phyloP scores from a whole-genome alignment of 2,797 vertebrate genomes.

The Coregonus ussuriensis region DNA sequence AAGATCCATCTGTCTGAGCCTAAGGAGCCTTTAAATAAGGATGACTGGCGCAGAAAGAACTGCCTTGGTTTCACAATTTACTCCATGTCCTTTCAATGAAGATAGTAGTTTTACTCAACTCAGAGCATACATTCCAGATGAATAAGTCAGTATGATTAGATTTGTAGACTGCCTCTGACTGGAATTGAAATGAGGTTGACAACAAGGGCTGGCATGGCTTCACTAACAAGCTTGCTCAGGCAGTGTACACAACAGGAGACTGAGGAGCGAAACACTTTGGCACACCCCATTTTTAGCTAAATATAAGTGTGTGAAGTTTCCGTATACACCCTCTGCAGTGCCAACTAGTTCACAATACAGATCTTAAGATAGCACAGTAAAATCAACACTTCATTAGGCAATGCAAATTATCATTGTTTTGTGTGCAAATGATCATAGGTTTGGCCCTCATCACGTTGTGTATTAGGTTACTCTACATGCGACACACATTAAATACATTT shows the following conservation, averaged over 20 bases:
- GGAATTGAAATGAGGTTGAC: constrained; percentile 19
- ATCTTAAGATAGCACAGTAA: not conserved
- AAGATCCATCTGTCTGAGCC: not conserved
- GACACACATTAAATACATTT: too few relatives aligned
- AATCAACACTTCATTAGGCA: not conserved
- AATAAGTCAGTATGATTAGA: constrained; percentile 24
- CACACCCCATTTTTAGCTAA: not conserved
- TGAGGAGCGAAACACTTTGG: constrained; percentile 4
- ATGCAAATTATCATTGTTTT: not conserved
- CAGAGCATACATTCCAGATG: constrained; percentile 29
- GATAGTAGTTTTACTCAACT: constrained; percentile 29
- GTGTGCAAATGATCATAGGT: too few relatives aligned
- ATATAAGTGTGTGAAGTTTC: constrained; percentile 20
- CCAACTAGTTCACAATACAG: constrained; percentile 6
- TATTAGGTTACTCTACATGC: too few relatives aligned
- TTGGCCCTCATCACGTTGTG: too few relatives aligned
- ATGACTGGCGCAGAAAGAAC: not conserved
- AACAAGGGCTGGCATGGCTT: not conserved
- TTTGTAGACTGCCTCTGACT: constrained; percentile 22
- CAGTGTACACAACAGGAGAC: constrained; percentile 9
- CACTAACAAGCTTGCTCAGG: constrained; percentile 1
- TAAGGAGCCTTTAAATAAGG: not conserved
- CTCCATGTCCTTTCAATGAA: constrained; percentile 30
- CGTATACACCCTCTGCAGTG: not conserved
- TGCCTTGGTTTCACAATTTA: constrained; percentile 28